Base-by-base conservation (phyloP, 2,113 vertebrate species). In the Microtus richardsoni region DNA sequence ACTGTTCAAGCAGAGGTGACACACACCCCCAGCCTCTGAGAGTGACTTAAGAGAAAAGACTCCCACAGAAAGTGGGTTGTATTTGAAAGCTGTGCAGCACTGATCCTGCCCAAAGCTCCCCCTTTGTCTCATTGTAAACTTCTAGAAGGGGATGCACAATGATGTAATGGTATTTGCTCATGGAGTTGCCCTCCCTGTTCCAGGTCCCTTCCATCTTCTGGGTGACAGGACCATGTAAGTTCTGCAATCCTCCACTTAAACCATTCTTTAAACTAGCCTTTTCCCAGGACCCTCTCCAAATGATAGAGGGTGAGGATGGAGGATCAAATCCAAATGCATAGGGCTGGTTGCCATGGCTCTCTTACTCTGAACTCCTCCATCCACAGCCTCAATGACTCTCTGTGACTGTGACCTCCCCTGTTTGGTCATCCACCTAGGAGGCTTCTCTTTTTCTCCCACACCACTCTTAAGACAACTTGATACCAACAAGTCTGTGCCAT, bases 11-110 rank as follows among this genome's bases (percentile, higher is more conserved):
- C 88, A 91, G 68, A 91, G 54, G 14, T 2, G 49, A 26, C 49
- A 64, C 60, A 88, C 54, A 58, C 36, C 68, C 49, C 5, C 0
- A 39, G n/a, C 8, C 28, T 74, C 90, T 91, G 21, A 4, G 78
- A 86, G 88, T 49, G 89, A 91, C 16, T 8, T 54, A 66, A 39
- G 5, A 71, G 5, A 4, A 68, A 22, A 73, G 24, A 21, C 22
- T 85, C 66, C 47, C 36, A 2, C 14, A 79, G 33, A 54, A 77
- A 77, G 41, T 26, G 39, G 3, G 68, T 49, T 58, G 36, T 33
- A n/a, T 39, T 19, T 33, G 6, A 60, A 80, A 52, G 41, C 24
- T 5, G 30, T 0, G 0, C 16, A 80, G 22, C 33, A 1, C 21
- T 62, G 21, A 78, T 58, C 33, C 66, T 90, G 44, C n/a, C 71